These are phyloP conservation scores for Pogonocherus hispidulus DNA, from an alignment of 2,888 invertebrate species.

Conservation along the genomic window DNA sequence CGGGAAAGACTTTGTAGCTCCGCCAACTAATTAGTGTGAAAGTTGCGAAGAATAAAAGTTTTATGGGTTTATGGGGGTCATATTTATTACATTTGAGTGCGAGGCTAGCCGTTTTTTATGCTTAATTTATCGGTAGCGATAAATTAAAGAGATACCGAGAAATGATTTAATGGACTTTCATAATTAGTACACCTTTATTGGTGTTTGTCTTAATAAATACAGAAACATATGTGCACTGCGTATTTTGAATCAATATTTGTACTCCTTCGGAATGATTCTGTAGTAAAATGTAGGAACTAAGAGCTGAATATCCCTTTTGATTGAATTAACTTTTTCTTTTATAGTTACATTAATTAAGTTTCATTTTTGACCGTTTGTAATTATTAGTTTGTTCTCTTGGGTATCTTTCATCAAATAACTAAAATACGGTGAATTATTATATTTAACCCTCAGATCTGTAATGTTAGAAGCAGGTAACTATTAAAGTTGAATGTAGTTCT, in stretches of 20 bases:
- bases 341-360: too few relatives aligned
- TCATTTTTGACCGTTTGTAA: too few relatives aligned
- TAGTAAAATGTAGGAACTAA: too few relatives aligned
- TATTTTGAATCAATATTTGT: not conserved
- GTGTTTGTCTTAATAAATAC: not conserved
- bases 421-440: too few relatives aligned
- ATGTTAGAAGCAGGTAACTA: too few relatives aligned
- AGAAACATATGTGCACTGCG: not conserved
- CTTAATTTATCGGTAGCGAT: not conserved
- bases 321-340: too few relatives aligned
- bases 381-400: too few relatives aligned
- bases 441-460: too few relatives aligned
- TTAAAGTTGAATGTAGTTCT: too few relatives aligned
- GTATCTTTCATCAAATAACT: too few relatives aligned
- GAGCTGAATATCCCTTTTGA: too few relatives aligned
- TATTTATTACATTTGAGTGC: slow-evolving; percentile 14
- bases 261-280: too few relatives aligned
- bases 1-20: slow-evolving; percentile 7
- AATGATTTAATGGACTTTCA: slow-evolving; percentile 4
- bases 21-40: slow-evolving; percentile 24
- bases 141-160: not conserved
- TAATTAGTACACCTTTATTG: not conserved
- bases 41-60: slow-evolving; percentile 28
- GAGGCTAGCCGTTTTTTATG: not conserved
- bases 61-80: slow-evolving; percentile 17